Evolutionary conservation across 2,888 invertebrate species (phyloP), one percentile per base, ranked within the genome.

Genomic region (Nymphalis c-album): DNA sequence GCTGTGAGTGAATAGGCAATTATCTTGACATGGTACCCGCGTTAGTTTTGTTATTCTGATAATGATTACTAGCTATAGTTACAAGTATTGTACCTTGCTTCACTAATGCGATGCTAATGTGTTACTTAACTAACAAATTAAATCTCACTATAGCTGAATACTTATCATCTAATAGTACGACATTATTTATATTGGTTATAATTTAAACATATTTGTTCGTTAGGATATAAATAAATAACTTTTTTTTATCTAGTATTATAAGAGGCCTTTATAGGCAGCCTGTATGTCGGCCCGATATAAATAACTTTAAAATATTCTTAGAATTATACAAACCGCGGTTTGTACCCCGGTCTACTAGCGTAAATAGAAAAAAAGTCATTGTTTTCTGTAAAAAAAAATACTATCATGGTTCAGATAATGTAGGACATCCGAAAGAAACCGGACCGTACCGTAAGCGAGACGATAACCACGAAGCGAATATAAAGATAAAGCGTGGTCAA

Each of bases 401-500:
- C 53, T 64, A 46, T 55, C 48, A 46, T n/a, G 64, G 48, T 40
- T 57, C 60, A 63, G 63, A 68, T 68, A 68, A 57, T 64, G 48
- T 47, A 40, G 59, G 65, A 66, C 60, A 66, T 53, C 63, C 64
- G 68, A 48, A 55, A 63, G 46, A 47, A 55, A 20, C 60, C 60
- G 60, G 60, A 46, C 64, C 64, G 60, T 58, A 63, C n/a, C n/a
- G 47, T 64, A 64, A 50, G 60, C 50, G 64, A 47, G 46, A 17
- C 57, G 68, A 68, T 68, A 68, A 68, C 58, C 60, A 60, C 48
- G 18, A 68, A 68, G 55, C 50, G 60, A 68, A 57, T 61, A 68
- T 68, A 68, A 68, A 68, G 68, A 68, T 68, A 68, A 50, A 60
- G 50, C 60, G 64, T 17, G 60, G 60, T 60, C 64, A 60, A 64